Percentiles rank a stretch among this genome's conserved stretches.
phyloP scores from a whole-genome alignment of 2,888 invertebrate species.

The Chironomus riparius region DNA sequence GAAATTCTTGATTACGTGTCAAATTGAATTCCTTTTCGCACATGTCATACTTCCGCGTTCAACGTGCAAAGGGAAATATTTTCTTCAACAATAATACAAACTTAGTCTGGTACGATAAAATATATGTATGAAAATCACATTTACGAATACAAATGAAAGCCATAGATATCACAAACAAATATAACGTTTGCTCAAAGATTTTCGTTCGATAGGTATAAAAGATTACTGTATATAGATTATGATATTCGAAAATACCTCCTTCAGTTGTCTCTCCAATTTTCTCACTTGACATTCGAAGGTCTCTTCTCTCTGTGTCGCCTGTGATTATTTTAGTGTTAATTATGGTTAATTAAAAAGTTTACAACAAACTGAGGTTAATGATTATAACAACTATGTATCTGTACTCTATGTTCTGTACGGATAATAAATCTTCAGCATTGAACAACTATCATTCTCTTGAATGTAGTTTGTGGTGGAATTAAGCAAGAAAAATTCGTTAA shows the following conservation, averaged over 20 bases:
- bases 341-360: neutral
- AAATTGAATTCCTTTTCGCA: too few relatives aligned
- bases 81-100: too few relatives aligned
- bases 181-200: slow-evolving; percentile 32
- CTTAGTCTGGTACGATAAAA: neutral
- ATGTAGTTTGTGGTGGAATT: too few relatives aligned
- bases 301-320: slow-evolving; percentile 95
- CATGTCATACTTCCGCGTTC: too few relatives aligned
- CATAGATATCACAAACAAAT: slow-evolving; percentile 39
- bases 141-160: slow-evolving; percentile 33
- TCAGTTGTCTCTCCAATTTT: slow-evolving; percentile 77
- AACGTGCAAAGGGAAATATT: too few relatives aligned
- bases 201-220: slow-evolving; percentile 40
- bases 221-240: slow-evolving; percentile 33
- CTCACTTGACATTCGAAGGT: slow-evolving; percentile 85
- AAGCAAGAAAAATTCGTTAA: too few relatives aligned
- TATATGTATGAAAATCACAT: neutral
- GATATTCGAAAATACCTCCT: slow-evolving; percentile 62
- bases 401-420: too few relatives aligned
- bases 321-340: slow-evolving; percentile 34
- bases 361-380: too few relatives aligned
- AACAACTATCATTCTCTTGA: too few relatives aligned
- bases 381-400: slow-evolving; percentile 6
- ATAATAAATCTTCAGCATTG: too few relatives aligned
- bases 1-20: neutral